phyloP scores from a whole-genome alignment of 2,797 vertebrate species.

The Lepus townsendii region DNA sequence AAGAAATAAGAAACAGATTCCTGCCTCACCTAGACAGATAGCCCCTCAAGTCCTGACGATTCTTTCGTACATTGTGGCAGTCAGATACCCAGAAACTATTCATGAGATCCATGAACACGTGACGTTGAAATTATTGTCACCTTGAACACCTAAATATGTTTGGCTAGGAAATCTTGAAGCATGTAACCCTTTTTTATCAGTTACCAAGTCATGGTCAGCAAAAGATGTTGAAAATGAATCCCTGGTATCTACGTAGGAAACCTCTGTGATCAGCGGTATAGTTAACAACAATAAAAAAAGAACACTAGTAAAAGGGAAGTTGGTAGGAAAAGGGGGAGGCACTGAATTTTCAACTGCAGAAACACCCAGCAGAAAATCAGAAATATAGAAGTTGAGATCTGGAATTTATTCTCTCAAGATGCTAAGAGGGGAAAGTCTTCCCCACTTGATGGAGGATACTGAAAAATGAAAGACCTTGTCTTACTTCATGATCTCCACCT shows the following conservation, averaged over 20 bases:
- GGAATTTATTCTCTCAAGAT: neutral
- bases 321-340: neutral
- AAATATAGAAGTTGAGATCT: neutral
- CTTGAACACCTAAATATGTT: constrained; percentile 22
- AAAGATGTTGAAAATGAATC: neutral
- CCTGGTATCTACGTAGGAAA: neutral
- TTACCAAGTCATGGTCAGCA: neutral
- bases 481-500: neutral
- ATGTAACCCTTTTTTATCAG: neutral
- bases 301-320: neutral
- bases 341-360: neutral
- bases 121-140: constrained; percentile 17
- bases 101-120: neutral
- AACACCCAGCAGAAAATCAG: neutral
- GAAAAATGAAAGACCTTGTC: neutral
- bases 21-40: neutral
- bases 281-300: neutral
- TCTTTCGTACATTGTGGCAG: neutral
- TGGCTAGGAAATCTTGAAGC: neutral
- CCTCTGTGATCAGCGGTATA: neutral
- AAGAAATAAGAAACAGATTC: neutral
- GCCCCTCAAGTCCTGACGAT: neutral
- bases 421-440: neutral
- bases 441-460: neutral
- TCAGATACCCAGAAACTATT: neutral